A percentile compares a stretch with the other conserved stretches of the same genome.
phyloP scores from a whole-genome alignment of 1,140 invertebrate genomes.

The Drosophila arawakana region DNA sequence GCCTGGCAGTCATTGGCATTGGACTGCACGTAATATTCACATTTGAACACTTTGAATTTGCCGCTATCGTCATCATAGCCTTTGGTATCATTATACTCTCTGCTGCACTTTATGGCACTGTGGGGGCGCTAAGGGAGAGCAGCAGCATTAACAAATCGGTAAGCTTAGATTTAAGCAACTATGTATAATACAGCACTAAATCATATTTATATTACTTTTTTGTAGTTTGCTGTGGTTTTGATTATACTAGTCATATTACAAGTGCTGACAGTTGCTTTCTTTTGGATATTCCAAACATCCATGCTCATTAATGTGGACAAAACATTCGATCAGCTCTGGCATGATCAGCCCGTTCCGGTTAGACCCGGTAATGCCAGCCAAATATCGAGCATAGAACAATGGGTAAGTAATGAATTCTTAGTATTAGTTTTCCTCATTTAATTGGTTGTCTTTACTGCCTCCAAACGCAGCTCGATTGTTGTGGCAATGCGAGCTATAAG shows the following conservation, averaged over 20 bases:
- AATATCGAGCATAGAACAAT: conserved; percentile 72
- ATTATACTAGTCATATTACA: conserved; percentile 62
- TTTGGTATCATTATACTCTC: conserved; percentile 61
- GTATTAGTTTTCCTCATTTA: not conserved
- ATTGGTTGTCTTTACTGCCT: not conserved
- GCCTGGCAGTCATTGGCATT: conserved; percentile 60
- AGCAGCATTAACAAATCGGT: conserved; percentile 69
- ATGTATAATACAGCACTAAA: not conserved
- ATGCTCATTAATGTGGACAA: conserved; percentile 76
- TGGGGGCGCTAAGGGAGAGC: conserved; percentile 73
- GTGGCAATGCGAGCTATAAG: conserved; percentile 85
- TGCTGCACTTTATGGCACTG: conserved; percentile 56
- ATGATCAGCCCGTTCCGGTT: conserved; percentile 69
- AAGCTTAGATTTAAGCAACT: conserved; percentile 7
- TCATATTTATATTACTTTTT: not conserved
- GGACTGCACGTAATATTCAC: conserved; percentile 65
- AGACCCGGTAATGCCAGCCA: conserved; percentile 76
- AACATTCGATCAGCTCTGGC: conserved; percentile 73
- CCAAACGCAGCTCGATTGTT: conserved; percentile 86
- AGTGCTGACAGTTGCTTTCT: conserved; percentile 63
- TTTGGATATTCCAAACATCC: conserved; percentile 75
- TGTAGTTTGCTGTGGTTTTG: conserved; percentile 64
- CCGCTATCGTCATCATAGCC: conserved; percentile 63
- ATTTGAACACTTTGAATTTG: conserved; percentile 72
- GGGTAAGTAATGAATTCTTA: conserved; percentile 56